Conservation (phyloP, 1,140 invertebrate genomes). For the Belonocnema kinseyi region DNA sequence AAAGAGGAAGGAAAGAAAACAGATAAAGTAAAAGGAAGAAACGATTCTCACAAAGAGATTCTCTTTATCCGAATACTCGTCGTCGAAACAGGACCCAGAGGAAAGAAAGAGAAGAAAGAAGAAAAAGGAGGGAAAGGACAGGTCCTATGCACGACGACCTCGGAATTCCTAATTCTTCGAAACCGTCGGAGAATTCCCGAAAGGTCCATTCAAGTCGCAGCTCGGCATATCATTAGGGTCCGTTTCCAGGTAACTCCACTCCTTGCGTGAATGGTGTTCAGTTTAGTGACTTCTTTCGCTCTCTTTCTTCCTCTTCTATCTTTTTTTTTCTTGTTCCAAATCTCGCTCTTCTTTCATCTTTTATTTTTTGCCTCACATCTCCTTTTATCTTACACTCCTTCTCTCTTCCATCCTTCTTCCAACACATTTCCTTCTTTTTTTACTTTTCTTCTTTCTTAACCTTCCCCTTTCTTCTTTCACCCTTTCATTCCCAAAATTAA, state of each 20-base stretch:
- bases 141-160: slow-evolving; percentile 56
- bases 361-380: slow-evolving; percentile 38
- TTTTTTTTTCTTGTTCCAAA: neutral
- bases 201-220: slow-evolving; percentile 72
- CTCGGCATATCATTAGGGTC: slow-evolving; percentile 74
- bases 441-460: slow-evolving; percentile 37
- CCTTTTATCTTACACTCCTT: slow-evolving; percentile 35
- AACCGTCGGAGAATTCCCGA: slow-evolving; percentile 75
- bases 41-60: slow-evolving; percentile 53
- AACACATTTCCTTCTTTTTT: slow-evolving; percentile 36
- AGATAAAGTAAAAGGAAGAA: slow-evolving; percentile 40
- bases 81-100: slow-evolving; percentile 47
- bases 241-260: slow-evolving; percentile 69
- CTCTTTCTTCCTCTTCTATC: slow-evolving; percentile 37
- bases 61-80: slow-evolving; percentile 48
- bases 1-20: slow-evolving; percentile 36
- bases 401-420: slow-evolving; percentile 32
- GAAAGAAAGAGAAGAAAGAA: slow-evolving; percentile 38
- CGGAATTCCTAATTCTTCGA: slow-evolving; percentile 76
- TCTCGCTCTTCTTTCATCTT: neutral
- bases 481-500: neutral
- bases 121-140: slow-evolving; percentile 37
- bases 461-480: neutral
- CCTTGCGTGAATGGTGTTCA: slow-evolving; percentile 66
- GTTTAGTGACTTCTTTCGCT: slow-evolving; percentile 46